A percentile compares a stretch with the other conserved stretches of the same genome.
These are phyloP conservation scores for Nematostella vectensis DNA, from an alignment of 92 coral and sea anemone genomes.

Conservation along the genomic window DNA sequence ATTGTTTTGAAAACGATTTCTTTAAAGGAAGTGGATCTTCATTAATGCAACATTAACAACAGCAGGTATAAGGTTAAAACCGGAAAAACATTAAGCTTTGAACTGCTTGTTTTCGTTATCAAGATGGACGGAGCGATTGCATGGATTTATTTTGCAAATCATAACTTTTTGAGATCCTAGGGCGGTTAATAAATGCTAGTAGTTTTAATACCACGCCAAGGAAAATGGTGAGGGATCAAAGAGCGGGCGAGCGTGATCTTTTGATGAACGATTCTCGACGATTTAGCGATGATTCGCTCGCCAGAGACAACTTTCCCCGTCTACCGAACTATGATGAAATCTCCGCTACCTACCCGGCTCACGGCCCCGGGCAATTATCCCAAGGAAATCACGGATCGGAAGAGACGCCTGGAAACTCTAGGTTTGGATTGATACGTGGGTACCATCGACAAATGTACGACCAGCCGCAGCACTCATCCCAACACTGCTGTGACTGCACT, in stretches of 20 bases:
- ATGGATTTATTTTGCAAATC: no score
- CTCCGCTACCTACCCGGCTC: slow-evolving; percentile 9
- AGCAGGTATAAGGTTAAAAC: no score
- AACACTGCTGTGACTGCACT: slow-evolving; percentile 65
- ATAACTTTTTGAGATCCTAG: no score
- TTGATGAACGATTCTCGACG: neutral
- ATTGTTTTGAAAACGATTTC: neutral
- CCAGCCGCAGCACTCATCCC: slow-evolving; percentile 15
- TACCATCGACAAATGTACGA: slow-evolving; percentile 94
- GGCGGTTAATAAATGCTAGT: no score
- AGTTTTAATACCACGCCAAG: neutral
- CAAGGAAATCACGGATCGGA: neutral
- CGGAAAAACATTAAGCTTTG: no score
- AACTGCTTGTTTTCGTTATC: no score
- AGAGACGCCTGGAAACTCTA: slow-evolving; percentile 26
- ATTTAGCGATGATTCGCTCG: neutral
- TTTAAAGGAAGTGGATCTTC: neutral
- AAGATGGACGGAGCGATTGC: no score
- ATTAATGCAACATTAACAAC: neutral
- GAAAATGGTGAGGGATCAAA: neutral
- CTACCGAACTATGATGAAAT: slow-evolving; percentile 10
- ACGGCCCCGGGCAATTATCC: slow-evolving; percentile 3
- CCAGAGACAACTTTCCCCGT: slow-evolving; percentile 2
- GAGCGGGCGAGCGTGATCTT: neutral
- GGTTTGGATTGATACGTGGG: slow-evolving; percentile 92